These are phyloP conservation scores for Dioctria rufipes DNA, from an alignment of 2,888 invertebrate species.

Conservation along the genomic window DNA sequence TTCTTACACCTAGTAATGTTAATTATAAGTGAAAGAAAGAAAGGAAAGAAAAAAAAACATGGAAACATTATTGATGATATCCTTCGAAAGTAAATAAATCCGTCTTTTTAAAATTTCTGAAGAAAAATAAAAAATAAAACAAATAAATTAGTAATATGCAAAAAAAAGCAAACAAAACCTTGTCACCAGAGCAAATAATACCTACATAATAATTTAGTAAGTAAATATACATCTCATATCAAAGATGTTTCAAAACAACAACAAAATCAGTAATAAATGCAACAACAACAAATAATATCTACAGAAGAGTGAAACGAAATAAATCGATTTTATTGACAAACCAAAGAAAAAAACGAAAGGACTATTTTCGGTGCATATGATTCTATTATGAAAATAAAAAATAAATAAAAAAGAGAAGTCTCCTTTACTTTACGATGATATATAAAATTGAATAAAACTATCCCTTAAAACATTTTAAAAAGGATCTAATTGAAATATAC, in stretches of 20 bases:
- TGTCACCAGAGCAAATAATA: not conserved
- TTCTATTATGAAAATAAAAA: not conserved
- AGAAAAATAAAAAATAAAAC: constrained; percentile 29
- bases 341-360: constrained; percentile 8
- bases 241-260: constrained; percentile 41
- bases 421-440: not conserved
- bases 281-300: constrained; percentile 16
- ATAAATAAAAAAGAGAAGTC: not conserved
- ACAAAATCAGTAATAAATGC: constrained; percentile 5
- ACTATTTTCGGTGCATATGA: constrained; percentile 29
- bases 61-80: constrained; percentile 20
- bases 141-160: not conserved
- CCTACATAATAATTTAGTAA: constrained; percentile 19
- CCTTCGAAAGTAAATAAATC: constrained; percentile 49
- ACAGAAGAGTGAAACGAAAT: not conserved
- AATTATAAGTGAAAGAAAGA: constrained; percentile 6
- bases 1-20: constrained; percentile 41
- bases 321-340: constrained; percentile 19
- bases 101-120: constrained; percentile 42
- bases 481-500: too few species aligned
- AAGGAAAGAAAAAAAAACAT: not conserved
- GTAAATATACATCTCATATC: constrained; percentile 40
- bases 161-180: constrained; percentile 14
- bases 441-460: not conserved
- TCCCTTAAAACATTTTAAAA: too few species aligned